Evolutionary conservation across 2,888 invertebrate genomes (phyloP).

Genomic region (Phalangium opilio): DNA sequence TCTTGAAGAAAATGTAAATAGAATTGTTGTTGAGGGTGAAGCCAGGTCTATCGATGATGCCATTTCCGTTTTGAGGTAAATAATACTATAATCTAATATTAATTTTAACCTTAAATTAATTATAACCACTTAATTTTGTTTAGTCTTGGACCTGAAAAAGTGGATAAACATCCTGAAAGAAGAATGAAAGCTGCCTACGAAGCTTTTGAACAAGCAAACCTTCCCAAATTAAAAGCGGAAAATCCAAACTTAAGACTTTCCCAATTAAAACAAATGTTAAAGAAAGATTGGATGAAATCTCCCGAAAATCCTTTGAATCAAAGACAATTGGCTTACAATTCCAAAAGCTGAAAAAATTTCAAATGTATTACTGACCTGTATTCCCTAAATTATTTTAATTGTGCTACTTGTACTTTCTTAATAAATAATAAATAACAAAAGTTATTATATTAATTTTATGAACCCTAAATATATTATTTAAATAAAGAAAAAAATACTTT

Average conservation of each 20-base stretch:
- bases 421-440: too few species aligned
- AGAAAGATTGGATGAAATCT: slow-evolving; percentile 88
- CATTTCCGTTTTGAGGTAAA: slow-evolving; percentile 60
- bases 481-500: too few species aligned
- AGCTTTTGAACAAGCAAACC: slow-evolving; percentile 66
- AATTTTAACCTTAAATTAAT: too few species aligned
- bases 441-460: too few species aligned
- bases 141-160: slow-evolving; percentile 26
- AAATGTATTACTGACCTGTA: too few species aligned
- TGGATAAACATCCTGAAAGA: slow-evolving; percentile 85
- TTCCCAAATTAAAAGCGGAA: slow-evolving; percentile 75
- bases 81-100: slow-evolving; percentile 1
- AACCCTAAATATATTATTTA: too few species aligned
- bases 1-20: slow-evolving; percentile 83
- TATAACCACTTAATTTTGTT: too few species aligned
- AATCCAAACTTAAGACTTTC: slow-evolving; percentile 80
- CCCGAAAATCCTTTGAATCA: slow-evolving; percentile 87
- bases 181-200: slow-evolving; percentile 79
- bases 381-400: too few species aligned
- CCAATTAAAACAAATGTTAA: slow-evolving; percentile 89
- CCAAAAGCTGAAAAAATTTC: slow-evolving; percentile 5
- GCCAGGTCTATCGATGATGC: slow-evolving; percentile 83
- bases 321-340: slow-evolving; percentile 12
- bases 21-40: slow-evolving; percentile 60
- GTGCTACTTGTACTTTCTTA: too few species aligned